Percentiles rank a stretch among this genome's conserved stretches.
These are phyloP conservation scores for Heterocephalus glaber DNA, from an alignment of 2,113 vertebrate species.

Conservation along the genomic window DNA sequence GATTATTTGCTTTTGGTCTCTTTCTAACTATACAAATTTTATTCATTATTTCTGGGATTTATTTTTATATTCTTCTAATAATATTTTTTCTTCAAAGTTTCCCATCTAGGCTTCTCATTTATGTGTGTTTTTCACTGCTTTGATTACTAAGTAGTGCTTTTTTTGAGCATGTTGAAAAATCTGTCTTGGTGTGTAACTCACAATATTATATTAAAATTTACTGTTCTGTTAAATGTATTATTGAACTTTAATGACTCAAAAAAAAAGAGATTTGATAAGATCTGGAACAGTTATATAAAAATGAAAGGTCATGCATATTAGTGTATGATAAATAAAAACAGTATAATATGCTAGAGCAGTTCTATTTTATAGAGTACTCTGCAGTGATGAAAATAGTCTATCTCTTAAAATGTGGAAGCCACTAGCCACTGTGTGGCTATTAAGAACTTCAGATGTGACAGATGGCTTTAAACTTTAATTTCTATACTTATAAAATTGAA, in stretches of 20 bases:
- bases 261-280: neutral
- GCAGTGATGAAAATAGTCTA: neutral
- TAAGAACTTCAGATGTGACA: conserved; percentile 2
- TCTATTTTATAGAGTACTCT: neutral
- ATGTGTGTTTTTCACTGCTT: neutral
- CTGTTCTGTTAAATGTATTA: neutral
- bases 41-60: neutral
- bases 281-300: neutral
- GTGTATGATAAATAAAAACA: neutral
- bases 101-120: neutral
- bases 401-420: neutral
- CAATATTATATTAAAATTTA: neutral
- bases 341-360: neutral
- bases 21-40: neutral
- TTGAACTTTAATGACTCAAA: neutral
- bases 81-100: neutral
- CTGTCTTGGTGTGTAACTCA: neutral
- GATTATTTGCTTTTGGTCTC: neutral
- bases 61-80: neutral
- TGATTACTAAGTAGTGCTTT: neutral
- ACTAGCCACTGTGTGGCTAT: neutral
- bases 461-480: neutral
- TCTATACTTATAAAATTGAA: neutral
- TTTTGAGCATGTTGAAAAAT: neutral
- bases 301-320: neutral